Percentiles rank a stretch among this genome's conserved stretches.
Conservation (phyloP, 2,888 invertebrate genomes). For the Lepidochrysops patricia region DNA sequence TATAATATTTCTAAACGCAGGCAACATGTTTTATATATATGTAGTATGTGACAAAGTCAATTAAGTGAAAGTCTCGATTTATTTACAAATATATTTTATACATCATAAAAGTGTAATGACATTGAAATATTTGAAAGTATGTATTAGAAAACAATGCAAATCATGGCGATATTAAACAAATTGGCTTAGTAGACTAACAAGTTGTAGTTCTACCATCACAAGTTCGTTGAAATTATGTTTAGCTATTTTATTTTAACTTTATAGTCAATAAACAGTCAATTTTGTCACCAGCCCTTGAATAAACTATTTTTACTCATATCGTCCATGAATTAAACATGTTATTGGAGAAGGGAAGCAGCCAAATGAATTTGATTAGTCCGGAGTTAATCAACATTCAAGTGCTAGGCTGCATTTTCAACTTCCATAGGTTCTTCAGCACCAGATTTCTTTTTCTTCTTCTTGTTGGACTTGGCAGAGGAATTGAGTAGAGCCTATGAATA, state of each 20-base stretch:
- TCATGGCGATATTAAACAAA: not conserved
- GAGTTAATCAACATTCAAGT: slow-evolving; percentile 20
- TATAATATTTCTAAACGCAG: not conserved
- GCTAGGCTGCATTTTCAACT: slow-evolving; percentile 73
- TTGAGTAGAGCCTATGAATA: slow-evolving; percentile 78
- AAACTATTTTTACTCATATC: slow-evolving; percentile 17
- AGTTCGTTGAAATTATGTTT: not conserved
- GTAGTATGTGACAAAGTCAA: too few relatives aligned
- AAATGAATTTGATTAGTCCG: slow-evolving; percentile 23
- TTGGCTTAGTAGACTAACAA: not conserved
- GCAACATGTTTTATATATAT: not conserved
- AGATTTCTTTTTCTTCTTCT: slow-evolving; percentile 93
- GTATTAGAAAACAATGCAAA: slow-evolving; percentile 9
- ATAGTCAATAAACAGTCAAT: not conserved
- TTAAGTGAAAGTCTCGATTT: slow-evolving; percentile 13
- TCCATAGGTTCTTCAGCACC: slow-evolving; percentile 76
- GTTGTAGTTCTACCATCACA: not conserved
- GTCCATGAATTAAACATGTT: slow-evolving; percentile 15
- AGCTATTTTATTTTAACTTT: not conserved
- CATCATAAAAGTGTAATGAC: slow-evolving; percentile 15
- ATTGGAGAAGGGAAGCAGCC: slow-evolving; percentile 19
- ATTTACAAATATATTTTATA: slow-evolving; percentile 15
- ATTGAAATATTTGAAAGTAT: slow-evolving; percentile 13
- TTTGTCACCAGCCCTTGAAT: slow-evolving; percentile 4
- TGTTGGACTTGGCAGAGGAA: slow-evolving; percentile 87